Percentiles rank a stretch among this genome's conserved stretches.
phyloP scores from a whole-genome alignment of 2,797 vertebrate species.

The Chloroceryle inda region DNA sequence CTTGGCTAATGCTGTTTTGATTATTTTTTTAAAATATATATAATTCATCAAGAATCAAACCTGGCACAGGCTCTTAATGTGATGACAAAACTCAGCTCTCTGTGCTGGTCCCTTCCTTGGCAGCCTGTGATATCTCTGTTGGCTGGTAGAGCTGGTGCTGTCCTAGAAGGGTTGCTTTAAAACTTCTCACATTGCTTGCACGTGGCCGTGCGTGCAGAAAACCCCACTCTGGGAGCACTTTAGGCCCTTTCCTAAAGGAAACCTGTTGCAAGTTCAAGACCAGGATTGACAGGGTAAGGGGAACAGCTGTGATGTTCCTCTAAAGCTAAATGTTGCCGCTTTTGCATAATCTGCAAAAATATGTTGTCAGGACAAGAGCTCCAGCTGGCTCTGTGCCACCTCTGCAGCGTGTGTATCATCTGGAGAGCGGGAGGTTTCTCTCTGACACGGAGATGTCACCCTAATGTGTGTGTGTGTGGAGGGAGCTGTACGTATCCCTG shows the following conservation, averaged over 20 bases:
- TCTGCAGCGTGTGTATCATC: background rate
- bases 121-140: background rate
- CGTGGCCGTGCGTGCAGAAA: rapidly evolving
- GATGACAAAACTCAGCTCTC: background rate
- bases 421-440: background rate
- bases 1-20: background rate
- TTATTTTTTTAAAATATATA: background rate
- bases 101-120: background rate
- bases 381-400: conserved; percentile 52
- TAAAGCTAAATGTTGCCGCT: conserved; percentile 42
- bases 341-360: conserved; percentile 66
- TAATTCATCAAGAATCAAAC: conserved; percentile 18
- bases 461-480: background rate
- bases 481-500: background rate
- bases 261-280: conserved; percentile 37
- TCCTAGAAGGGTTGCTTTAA: background rate
- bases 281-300: conserved; percentile 2
- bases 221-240: background rate
- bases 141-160: background rate
- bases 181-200: background rate
- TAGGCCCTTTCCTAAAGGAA: background rate
- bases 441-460: background rate
- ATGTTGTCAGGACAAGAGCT: conserved; percentile 40
- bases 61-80: background rate
- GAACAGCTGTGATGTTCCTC: conserved; percentile 54